These are phyloP conservation scores for Tachuris rubrigastra DNA, from an alignment of 2,113 vertebrate genomes.

Conservation along the genomic window DNA sequence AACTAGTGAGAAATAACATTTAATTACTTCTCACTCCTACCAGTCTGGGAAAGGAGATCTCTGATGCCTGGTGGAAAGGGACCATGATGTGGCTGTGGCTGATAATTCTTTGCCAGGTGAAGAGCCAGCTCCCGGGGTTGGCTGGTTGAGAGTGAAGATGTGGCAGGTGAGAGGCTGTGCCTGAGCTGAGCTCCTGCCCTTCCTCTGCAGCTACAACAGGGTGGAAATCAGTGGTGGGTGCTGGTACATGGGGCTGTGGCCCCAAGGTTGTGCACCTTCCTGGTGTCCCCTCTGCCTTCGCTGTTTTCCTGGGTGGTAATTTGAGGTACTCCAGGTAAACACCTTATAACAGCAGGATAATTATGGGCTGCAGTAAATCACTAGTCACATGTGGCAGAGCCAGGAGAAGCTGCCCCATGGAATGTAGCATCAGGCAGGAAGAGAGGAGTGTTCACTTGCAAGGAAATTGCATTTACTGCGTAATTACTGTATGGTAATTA, in stretches of 20 bases:
- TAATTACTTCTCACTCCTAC: background rate
- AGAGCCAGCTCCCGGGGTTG: background rate
- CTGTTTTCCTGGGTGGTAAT: background rate
- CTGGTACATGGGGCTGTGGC: background rate
- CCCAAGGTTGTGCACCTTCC: background rate
- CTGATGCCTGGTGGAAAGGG: background rate
- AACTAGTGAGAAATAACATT: background rate
- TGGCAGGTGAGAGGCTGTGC: background rate
- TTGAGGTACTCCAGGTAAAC: background rate
- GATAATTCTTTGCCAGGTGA: background rate
- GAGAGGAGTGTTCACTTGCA: background rate
- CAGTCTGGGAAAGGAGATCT: background rate
- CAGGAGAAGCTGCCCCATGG: background rate
- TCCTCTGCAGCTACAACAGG: background rate
- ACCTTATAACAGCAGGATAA: background rate
- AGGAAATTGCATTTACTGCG: background rate
- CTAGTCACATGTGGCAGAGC: background rate
- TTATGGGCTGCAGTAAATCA: background rate
- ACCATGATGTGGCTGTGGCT: background rate
- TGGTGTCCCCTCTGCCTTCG: background rate
- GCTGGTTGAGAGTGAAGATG: background rate
- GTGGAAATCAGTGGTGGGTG: background rate
- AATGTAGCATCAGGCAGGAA: background rate
- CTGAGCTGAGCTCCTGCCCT: background rate
- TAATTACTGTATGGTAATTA: background rate